phyloP scores from a whole-genome alignment of 30 jellyfish, hydroid and myxozoan species.

The Cassiopea andromeda region DNA sequence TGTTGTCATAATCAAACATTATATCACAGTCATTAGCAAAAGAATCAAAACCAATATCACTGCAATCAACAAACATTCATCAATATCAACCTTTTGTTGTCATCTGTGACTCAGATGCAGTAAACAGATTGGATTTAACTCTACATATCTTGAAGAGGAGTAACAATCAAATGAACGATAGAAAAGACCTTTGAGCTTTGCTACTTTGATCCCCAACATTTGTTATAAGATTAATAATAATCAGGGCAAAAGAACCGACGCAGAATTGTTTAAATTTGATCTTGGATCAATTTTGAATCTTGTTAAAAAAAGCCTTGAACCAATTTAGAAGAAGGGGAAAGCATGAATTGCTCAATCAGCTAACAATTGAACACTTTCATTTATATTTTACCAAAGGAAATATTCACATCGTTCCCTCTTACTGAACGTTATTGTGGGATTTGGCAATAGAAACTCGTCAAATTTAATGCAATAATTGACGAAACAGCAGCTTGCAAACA shows the following conservation, averaged over 20 bases:
- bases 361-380: conserved; percentile 54
- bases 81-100: neutral
- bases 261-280: conserved; percentile 13
- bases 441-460: conserved; percentile 23
- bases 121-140: neutral
- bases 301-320: conserved; percentile 18
- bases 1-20: neutral
- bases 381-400: conserved; percentile 1
- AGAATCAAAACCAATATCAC: neutral
- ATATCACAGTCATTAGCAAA: neutral
- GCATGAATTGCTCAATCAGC: neutral
- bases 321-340: neutral
- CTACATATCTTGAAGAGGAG: neutral
- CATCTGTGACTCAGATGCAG: neutral
- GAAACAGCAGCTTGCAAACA: conserved; percentile 63
- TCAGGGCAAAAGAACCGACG: conserved; percentile 7
- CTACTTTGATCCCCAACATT: conserved; percentile 9
- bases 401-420: conserved; percentile 33
- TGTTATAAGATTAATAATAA: neutral
- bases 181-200: conserved; percentile 4
- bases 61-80: neutral
- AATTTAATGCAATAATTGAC: conserved; percentile 29
- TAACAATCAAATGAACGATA: neutral
- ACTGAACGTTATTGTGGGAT: conserved; percentile 41
- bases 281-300: conserved; percentile 21